A percentile compares a stretch with the other conserved stretches of the same genome.
These are phyloP conservation scores for Merodon equestris DNA, from an alignment of 2,888 invertebrate genomes.

Conservation along the genomic window DNA sequence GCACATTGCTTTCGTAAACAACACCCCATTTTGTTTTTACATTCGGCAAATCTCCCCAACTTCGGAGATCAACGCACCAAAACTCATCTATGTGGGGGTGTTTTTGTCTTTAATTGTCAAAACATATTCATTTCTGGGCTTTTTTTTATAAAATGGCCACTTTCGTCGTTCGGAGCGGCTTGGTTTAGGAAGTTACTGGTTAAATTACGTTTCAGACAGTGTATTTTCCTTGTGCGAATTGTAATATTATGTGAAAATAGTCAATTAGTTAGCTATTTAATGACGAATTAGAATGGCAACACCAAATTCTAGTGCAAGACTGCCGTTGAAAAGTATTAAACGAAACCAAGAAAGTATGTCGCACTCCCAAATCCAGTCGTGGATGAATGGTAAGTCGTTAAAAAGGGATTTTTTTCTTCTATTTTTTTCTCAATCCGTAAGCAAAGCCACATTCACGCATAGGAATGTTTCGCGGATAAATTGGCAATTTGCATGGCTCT, in stretches of 20 bases:
- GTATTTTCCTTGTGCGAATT: slow-evolving; percentile 45
- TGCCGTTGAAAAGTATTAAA: slow-evolving; percentile 80
- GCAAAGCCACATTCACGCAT: no score
- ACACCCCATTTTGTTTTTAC: no score
- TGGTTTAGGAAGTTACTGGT: neutral
- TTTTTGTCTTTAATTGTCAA: slow-evolving; percentile 43
- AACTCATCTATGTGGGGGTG: slow-evolving; percentile 12
- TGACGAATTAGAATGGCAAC: slow-evolving; percentile 70
- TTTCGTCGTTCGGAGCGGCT: slow-evolving; percentile 15
- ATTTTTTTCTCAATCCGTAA: no score
- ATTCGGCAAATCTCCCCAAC: no score
- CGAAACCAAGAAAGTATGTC: slow-evolving; percentile 88
- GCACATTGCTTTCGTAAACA: no score
- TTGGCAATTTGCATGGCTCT: no score
- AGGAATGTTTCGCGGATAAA: no score
- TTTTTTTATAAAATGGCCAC: slow-evolving; percentile 49
- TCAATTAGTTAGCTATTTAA: slow-evolving; percentile 39
- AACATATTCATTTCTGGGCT: slow-evolving; percentile 42
- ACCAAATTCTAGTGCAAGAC: slow-evolving; percentile 73
- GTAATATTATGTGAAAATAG: slow-evolving; percentile 53
- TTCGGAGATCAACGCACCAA: slow-evolving; percentile 37
- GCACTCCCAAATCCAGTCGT: slow-evolving; percentile 89
- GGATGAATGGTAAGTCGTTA: slow-evolving; percentile 90
- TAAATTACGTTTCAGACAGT: no score
- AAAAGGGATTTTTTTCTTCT: neutral